Percentiles rank a stretch among this genome's conserved stretches.
Evolutionary conservation across 2,113 vertebrate genomes (phyloP).

Genomic region (human (Homo sapiens)): GRCh38 chr11:40285001-40285500

Average conservation of each 20-base stretch:
- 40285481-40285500: background rate
- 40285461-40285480: background rate
- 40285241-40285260: background rate
- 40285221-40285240: background rate
- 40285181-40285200: background rate
- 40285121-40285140: background rate
- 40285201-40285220: background rate
- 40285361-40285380: fast-evolving
- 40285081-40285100: background rate
- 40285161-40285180: background rate
- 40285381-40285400: background rate
- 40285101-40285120: background rate
- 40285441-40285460: fast-evolving
- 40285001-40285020: background rate
- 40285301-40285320: background rate
- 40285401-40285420: fast-evolving
- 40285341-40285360: background rate
- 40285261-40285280: background rate
- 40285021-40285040: background rate
- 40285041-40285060: background rate
- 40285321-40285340: background rate
- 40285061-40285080: background rate
- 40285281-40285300: background rate
- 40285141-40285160: background rate
- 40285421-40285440: fast-evolving